These are phyloP conservation scores for Calephelis virginiensis DNA, from an alignment of 1,140 invertebrate species.

Conservation along the genomic window DNA sequence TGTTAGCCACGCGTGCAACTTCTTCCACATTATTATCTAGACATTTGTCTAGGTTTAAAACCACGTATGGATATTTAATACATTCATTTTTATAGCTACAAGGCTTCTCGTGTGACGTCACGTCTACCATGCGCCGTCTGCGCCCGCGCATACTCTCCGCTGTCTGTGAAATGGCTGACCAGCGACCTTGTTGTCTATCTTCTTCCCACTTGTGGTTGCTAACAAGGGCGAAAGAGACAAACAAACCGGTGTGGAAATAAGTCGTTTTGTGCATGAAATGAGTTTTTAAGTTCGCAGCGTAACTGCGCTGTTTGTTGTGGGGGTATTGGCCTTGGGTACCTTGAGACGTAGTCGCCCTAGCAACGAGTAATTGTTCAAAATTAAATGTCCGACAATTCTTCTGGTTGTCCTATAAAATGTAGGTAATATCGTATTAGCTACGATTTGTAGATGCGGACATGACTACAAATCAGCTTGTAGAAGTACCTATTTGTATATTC, in stretches of 20 bases:
- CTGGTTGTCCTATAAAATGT: not conserved
- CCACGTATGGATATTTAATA: slow-evolving; percentile 26
- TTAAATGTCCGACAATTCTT: slow-evolving; percentile 7
- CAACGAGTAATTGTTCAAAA: slow-evolving; percentile 13
- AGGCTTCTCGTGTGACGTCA: slow-evolving; percentile 70
- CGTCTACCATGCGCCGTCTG: slow-evolving; percentile 56
- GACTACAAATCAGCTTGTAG: no score
- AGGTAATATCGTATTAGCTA: no score
- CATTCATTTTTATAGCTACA: slow-evolving; percentile 37
- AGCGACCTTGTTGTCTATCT: slow-evolving; percentile 69
- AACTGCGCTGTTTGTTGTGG: slow-evolving; percentile 19
- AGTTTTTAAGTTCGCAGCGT: slow-evolving; percentile 37
- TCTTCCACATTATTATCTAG: no score
- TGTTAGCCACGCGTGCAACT: no score
- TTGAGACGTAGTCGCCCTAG: slow-evolving; percentile 6
- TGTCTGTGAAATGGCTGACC: slow-evolving; percentile 72
- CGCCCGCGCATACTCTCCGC: slow-evolving; percentile 55
- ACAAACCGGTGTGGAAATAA: slow-evolving; percentile 58
- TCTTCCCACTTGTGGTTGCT: slow-evolving; percentile 36
- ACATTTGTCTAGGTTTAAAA: slow-evolving; percentile 1
- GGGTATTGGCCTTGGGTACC: slow-evolving; percentile 13
- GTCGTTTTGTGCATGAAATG: slow-evolving; percentile 65
- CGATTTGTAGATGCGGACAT: no score
- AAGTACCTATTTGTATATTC: no score
- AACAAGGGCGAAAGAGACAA: slow-evolving; percentile 35